Conservation (phyloP, 2,113 vertebrate species). For the Halichoerus grypus region DNA sequence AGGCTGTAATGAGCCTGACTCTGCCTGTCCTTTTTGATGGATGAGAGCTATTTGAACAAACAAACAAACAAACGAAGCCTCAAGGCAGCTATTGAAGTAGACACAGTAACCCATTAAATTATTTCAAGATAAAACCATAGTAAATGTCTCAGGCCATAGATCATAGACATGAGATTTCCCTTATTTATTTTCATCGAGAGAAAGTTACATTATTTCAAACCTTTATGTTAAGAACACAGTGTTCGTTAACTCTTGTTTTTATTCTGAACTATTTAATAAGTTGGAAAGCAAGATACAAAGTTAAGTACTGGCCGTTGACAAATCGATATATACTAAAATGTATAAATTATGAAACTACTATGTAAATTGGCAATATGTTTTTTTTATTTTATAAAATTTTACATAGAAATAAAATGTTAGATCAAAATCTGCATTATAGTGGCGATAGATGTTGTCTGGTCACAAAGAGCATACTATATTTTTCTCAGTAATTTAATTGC, state of each 20-base stretch:
- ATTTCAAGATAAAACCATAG: constrained; percentile 35
- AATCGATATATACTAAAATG: not conserved
- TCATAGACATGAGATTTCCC: not conserved
- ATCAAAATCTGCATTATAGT: not conserved
- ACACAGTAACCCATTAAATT: not conserved
- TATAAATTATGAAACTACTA: not conserved
- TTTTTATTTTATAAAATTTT: not conserved
- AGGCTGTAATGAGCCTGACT: not conserved
- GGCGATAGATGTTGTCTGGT: not conserved
- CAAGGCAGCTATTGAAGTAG: not conserved
- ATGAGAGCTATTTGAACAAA: constrained; percentile 33
- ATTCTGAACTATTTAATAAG: not conserved
- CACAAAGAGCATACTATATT: accelerated
- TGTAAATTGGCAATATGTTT: not conserved
- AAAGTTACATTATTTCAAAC: not conserved
- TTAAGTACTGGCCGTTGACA: not conserved
- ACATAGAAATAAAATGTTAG: not conserved
- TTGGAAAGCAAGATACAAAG: not conserved
- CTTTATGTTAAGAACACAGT: constrained; percentile 1
- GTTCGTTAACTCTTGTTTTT: constrained; percentile 44
- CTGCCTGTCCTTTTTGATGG: not conserved
- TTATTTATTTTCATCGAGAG: constrained; percentile 49
- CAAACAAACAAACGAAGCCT: constrained; percentile 10
- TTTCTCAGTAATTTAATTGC: not conserved
- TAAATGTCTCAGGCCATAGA: not conserved